Percentiles rank a stretch among this genome's conserved stretches.
These are phyloP conservation scores for Copidosoma floridanum DNA, from an alignment of 1,140 invertebrate species.

Conservation along the genomic window DNA sequence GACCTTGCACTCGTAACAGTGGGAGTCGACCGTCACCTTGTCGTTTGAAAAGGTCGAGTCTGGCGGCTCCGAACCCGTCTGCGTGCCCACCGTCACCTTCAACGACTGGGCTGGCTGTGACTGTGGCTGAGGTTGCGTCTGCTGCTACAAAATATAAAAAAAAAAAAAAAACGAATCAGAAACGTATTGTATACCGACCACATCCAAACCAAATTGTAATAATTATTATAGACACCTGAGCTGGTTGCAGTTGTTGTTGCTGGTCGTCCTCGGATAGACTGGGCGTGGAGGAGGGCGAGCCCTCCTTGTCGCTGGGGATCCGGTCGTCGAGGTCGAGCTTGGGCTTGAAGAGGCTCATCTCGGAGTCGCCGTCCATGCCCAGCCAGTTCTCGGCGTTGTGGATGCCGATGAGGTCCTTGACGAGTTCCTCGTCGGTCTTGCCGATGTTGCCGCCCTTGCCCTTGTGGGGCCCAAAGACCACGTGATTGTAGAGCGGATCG, in stretches of 20 bases:
- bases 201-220: too few species aligned
- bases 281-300: slow-evolving; percentile 49
- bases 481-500: slow-evolving; percentile 93
- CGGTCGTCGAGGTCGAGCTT: slow-evolving; percentile 68
- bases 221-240: too few species aligned
- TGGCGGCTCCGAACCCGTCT: slow-evolving; percentile 75
- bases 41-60: slow-evolving; percentile 69
- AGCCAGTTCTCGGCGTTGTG: slow-evolving; percentile 93
- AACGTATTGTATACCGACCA: too few species aligned
- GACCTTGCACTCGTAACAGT: slow-evolving; percentile 91
- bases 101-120: slow-evolving; percentile 33
- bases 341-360: slow-evolving; percentile 73
- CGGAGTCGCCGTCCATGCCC: slow-evolving; percentile 85
- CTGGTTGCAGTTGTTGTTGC: slow-evolving; percentile 46
- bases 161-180: too few species aligned
- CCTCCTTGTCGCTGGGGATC: slow-evolving; percentile 47
- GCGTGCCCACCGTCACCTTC: slow-evolving; percentile 76
- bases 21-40: slow-evolving; percentile 76
- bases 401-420: slow-evolving; percentile 83
- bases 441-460: slow-evolving; percentile 91
- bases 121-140: slow-evolving; percentile 20
- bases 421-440: slow-evolving; percentile 87
- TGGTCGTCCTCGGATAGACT: slow-evolving; percentile 46
- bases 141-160: too few species aligned
- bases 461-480: slow-evolving; percentile 85